Evolutionary conservation across 1,140 invertebrate species (phyloP).

Genomic region (Drepana arcuata): DNA sequence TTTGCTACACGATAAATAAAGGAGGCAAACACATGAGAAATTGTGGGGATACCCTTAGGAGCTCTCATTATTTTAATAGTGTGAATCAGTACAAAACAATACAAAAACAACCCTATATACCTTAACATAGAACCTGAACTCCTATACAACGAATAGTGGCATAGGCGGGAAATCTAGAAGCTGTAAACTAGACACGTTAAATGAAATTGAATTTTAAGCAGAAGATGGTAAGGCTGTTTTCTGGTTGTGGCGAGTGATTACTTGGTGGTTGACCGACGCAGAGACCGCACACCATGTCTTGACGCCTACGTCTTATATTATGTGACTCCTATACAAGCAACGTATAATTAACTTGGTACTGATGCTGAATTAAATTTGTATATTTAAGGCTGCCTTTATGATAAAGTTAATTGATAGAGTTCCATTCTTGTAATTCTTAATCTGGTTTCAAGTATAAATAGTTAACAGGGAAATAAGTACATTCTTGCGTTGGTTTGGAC

Average conservation of each 20-base stretch:
- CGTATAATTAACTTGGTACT: slow-evolving; percentile 47
- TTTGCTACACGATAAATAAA: slow-evolving; percentile 57
- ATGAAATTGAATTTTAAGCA: slow-evolving; percentile 18
- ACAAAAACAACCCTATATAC: slow-evolving; percentile 21
- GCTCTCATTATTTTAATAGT: slow-evolving; percentile 62
- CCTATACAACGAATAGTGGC: background rate
- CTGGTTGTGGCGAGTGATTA: slow-evolving; percentile 14
- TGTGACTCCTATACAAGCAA: slow-evolving; percentile 13
- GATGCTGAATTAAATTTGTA: no score
- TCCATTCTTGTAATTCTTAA: no score
- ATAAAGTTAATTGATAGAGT: no score
- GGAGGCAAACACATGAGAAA: slow-evolving; percentile 54
- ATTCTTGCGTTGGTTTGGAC: no score
- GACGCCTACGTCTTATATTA: slow-evolving; percentile 28
- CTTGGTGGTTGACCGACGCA: slow-evolving; percentile 30
- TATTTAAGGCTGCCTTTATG: no score
- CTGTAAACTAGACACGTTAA: slow-evolving; percentile 10
- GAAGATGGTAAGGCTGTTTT: slow-evolving; percentile 12
- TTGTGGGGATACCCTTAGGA: slow-evolving; percentile 54
- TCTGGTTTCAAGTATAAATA: no score
- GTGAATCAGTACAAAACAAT: slow-evolving; percentile 21
- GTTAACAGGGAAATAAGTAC: no score
- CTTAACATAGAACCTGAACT: slow-evolving; percentile 16
- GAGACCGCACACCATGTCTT: slow-evolving; percentile 44
- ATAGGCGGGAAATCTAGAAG: slow-evolving; percentile 30